These are phyloP conservation scores for Drosophila yooni DNA, from an alignment of 2,888 invertebrate genomes.

Conservation along the genomic window DNA sequence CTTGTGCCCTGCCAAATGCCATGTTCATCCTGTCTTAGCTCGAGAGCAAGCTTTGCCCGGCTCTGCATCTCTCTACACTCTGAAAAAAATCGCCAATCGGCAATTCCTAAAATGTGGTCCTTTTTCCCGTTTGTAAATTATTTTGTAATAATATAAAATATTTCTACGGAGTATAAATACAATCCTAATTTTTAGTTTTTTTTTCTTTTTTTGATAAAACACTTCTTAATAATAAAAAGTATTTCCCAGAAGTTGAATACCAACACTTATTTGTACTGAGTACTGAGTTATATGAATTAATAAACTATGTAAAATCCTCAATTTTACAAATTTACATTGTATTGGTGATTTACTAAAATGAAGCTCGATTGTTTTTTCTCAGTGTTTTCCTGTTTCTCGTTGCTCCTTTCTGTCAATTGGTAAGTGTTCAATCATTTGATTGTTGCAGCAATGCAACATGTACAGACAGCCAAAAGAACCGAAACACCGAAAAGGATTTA, in stretches of 20 bases:
- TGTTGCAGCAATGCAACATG: conserved; percentile 71
- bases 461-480: conserved; percentile 33
- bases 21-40: conserved; percentile 62
- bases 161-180: not conserved
- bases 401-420: conserved; percentile 19
- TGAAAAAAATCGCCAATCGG: not conserved
- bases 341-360: not conserved
- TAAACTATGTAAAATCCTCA: no score
- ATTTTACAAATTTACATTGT: no score
- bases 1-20: conserved; percentile 25
- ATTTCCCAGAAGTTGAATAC: no score
- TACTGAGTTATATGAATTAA: no score
- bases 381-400: not conserved
- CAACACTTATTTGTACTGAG: no score
- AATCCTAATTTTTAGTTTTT: no score
- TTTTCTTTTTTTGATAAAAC: no score
- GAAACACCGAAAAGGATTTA: conserved; percentile 82
- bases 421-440: conserved; percentile 81
- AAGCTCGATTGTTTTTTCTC: not conserved
- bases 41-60: conserved; percentile 33
- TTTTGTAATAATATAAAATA: not conserved
- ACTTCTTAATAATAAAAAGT: no score
- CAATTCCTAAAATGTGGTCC: not conserved
- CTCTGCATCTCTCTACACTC: not conserved
- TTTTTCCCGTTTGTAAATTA: not conserved